Conservation (phyloP, 2,888 invertebrate genomes). For the Lasius fuliginosus region DNA sequence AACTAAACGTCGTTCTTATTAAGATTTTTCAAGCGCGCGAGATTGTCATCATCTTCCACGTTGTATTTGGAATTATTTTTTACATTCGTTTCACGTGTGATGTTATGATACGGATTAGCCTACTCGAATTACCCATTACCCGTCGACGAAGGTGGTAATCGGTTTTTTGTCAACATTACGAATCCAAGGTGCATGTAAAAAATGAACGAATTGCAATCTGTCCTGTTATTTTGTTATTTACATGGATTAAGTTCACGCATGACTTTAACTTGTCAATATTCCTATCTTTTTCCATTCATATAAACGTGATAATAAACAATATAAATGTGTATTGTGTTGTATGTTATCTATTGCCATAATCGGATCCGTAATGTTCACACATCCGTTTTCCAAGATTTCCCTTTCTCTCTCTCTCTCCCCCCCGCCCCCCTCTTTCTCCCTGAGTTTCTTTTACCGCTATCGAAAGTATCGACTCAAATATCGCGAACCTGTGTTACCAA, state of each 20-base stretch:
- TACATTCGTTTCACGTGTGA: background rate
- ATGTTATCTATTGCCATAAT: background rate
- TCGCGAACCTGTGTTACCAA: background rate
- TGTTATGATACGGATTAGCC: background rate
- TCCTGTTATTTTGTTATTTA: background rate
- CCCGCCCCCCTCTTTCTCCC: background rate
- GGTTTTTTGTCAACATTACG: background rate
- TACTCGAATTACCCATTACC: background rate
- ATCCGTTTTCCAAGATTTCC: slow-evolving; percentile 6
- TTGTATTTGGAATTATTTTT: slow-evolving; percentile 10
- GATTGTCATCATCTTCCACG: background rate
- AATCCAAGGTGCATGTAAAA: background rate
- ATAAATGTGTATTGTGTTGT: background rate
- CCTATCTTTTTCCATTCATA: background rate
- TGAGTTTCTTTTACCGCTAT: slow-evolving; percentile 31
- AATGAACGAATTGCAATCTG: background rate
- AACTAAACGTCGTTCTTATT: background rate
- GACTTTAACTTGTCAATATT: background rate
- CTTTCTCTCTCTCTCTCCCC: too few species aligned
- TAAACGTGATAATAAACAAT: background rate
- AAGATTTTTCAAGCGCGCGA: background rate
- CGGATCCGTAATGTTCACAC: slow-evolving; percentile 7
- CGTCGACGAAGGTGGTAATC: background rate
- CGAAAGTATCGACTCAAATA: slow-evolving; percentile 25
- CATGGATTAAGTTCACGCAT: background rate